A percentile compares a stretch with the other conserved stretches of the same genome.
phyloP scores from a whole-genome alignment of 1,140 invertebrate species.

The Solenopsis fugax region DNA sequence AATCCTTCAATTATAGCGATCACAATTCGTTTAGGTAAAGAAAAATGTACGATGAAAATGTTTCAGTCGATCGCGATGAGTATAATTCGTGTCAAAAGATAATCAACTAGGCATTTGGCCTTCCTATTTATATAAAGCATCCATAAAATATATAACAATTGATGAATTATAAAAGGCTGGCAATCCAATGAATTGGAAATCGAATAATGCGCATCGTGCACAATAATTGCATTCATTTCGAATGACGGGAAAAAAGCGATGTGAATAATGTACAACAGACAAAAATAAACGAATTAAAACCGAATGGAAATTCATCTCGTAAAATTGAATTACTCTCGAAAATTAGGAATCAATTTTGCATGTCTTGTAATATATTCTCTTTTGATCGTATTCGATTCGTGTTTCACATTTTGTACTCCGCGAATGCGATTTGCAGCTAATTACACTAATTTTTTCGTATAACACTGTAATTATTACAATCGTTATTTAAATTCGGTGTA shows the following conservation, averaged over 20 bases:
- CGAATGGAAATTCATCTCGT: constrained; percentile 7
- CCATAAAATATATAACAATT: constrained; percentile 38
- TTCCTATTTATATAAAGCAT: background rate
- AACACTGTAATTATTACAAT: background rate
- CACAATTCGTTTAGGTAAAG: background rate
- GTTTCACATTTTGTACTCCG: background rate
- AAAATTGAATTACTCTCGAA: constrained; percentile 23
- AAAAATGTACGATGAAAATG: background rate
- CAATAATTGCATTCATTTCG: constrained; percentile 52
- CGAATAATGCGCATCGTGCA: constrained; percentile 28
- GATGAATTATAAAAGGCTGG: constrained; percentile 31
- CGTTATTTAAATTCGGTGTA: background rate
- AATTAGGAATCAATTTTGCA: constrained; percentile 8
- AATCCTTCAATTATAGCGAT: background rate
- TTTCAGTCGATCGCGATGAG: background rate
- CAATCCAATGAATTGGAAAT: constrained; percentile 45
- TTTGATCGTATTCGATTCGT: background rate
- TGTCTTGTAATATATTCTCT: background rate
- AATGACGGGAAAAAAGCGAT: constrained; percentile 4
- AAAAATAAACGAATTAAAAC: constrained; percentile 39
- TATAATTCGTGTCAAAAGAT: background rate
- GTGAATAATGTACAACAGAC: background rate
- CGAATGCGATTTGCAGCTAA: background rate
- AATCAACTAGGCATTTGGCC: background rate
- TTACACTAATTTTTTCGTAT: background rate